Evolutionary conservation across 2,888 invertebrate genomes (phyloP), one percentile per base, ranked within the genome.

Genomic region (Parelbella ahira): DNA sequence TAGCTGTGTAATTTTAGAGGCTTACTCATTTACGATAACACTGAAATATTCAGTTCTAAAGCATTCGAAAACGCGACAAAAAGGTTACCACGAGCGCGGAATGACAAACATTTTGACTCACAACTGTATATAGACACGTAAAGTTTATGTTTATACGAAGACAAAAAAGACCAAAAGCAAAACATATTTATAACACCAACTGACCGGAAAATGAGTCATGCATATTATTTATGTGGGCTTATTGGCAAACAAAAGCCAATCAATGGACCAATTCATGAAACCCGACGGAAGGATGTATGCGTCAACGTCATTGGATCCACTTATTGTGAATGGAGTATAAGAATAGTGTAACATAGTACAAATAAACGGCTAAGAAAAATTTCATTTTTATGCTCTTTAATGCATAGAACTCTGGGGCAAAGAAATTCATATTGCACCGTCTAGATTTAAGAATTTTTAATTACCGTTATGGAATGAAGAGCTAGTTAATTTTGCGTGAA

Each of bases 151-250:
- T 32, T 32, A 25, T 20, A 32, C 25, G 10, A 5, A 24, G n/a
- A 20, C 18, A 8, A 39, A 13, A 27, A 41, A 20, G 20, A 13
- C 27, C 6, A 28, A 34, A 37, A 42, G 33, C 21, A 33, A 39
- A 32, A 39, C 32, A 27, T 25, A 25, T 32, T 33, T 25, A 42
- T 23, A 18, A 34, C 15, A 29, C 21, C 23, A 20, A 49, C 47
- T 24, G 53, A 57, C 63, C 66, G 68, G 68, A 68, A 65, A 56
- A 51, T 75, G 75, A 77, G 47, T 76, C 78, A 76, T 57, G 30
- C 10, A 13, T 25, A 7, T 32, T 41, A 53, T 50, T 45, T 58
- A 51, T 50, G 53, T 54, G 56, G 45, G 50, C 53, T 58, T 56
- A 60, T 56, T 63, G 58, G 57, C 56, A 38, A 49, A 50, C 55